These are phyloP conservation scores for Gonioctena quinquepunctata DNA, from an alignment of 1,140 invertebrate species.

Conservation along the genomic window DNA sequence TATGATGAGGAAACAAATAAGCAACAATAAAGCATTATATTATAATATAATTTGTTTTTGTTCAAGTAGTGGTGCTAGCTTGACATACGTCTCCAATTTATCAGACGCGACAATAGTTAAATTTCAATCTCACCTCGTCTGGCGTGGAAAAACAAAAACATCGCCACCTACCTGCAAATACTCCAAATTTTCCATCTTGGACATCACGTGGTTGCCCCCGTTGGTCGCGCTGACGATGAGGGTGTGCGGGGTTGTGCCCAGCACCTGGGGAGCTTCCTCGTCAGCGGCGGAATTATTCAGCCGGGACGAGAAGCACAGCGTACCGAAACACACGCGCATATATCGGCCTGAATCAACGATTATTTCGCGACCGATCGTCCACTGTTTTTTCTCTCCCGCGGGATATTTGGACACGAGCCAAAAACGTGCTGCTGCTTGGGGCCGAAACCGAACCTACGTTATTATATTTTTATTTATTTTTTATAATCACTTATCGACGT, in stretches of 20 bases:
- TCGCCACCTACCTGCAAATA: constrained; percentile 20
- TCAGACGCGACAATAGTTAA: no score
- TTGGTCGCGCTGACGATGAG: constrained; percentile 53
- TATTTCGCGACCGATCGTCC: neutral
- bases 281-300: constrained; percentile 73
- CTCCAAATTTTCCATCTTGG: constrained; percentile 25
- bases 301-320: constrained; percentile 83
- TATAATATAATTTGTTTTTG: no score
- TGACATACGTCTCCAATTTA: no score
- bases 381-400: neutral
- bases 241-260: constrained; percentile 46
- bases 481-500: neutral
- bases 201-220: constrained; percentile 15
- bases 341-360: constrained; percentile 43
- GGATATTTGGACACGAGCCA: neutral
- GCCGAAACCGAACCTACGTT: neutral
- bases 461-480: neutral
- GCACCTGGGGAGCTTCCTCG: constrained; percentile 61
- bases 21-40: no score
- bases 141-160: no score
- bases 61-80: no score
- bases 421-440: constrained; percentile 2
- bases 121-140: no score
- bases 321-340: constrained; percentile 86
- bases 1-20: no score